These are phyloP conservation scores for Hippopotamyrus pictus DNA, from an alignment of 2,797 vertebrate species.

Conservation along the genomic window DNA sequence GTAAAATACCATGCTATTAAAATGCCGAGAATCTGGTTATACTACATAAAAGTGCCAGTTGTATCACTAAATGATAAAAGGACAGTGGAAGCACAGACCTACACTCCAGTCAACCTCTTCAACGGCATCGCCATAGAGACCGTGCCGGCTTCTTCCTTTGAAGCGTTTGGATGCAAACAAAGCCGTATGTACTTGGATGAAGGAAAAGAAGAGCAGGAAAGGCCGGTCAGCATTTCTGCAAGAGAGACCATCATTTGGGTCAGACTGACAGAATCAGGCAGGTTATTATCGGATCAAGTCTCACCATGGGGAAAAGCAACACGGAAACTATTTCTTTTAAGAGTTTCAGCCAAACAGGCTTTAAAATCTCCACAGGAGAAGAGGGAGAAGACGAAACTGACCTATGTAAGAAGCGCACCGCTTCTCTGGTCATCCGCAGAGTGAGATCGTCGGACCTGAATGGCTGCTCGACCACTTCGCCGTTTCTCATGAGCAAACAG, in stretches of 20 bases:
- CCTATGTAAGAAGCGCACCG: constrained; percentile 66
- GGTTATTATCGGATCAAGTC: background rate
- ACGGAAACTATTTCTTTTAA: background rate
- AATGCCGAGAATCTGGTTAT: background rate
- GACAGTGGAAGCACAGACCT: constrained; percentile 55
- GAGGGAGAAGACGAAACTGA: constrained; percentile 35
- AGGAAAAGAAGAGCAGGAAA: constrained; percentile 79
- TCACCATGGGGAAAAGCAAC: background rate
- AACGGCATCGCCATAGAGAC: constrained; percentile 75
- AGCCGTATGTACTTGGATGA: constrained; percentile 82
- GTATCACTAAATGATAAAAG: background rate
- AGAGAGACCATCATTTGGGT: constrained; percentile 19
- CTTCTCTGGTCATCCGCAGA: constrained; percentile 69
- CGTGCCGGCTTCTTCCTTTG: constrained; percentile 69
- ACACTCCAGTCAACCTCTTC: constrained; percentile 91
- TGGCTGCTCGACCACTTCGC: constrained; percentile 71
- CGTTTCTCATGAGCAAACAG: constrained; percentile 76
- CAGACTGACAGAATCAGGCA: background rate
- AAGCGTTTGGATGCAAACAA: constrained; percentile 67
- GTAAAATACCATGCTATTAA: background rate
- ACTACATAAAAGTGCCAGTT: background rate
- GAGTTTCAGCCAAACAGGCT: background rate
- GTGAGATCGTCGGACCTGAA: constrained; percentile 69
- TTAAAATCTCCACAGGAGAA: background rate
- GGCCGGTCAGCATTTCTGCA: constrained; percentile 60